phyloP scores from a whole-genome alignment of 2,797 vertebrate species.

The Danio kyathit region DNA sequence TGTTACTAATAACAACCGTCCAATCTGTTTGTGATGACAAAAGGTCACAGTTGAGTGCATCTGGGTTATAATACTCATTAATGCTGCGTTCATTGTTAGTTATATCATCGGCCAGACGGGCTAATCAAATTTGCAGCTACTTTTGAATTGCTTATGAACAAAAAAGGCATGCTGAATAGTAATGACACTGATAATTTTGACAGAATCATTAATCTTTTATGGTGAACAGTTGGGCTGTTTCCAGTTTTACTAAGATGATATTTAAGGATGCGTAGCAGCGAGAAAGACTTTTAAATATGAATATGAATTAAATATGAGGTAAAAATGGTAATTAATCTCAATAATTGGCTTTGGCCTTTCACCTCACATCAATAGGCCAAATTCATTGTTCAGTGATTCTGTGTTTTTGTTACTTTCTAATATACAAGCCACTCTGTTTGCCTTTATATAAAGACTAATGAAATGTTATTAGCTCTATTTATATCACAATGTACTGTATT shows the following conservation, averaged over 20 bases:
- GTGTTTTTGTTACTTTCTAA: background rate
- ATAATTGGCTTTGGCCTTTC: conserved; percentile 1
- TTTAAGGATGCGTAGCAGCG: conserved; percentile 8
- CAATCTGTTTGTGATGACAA: conserved; percentile 33
- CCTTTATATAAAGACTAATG: background rate
- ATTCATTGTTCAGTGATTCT: background rate
- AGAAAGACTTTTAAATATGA: conserved; percentile 18
- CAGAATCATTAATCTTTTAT: conserved; percentile 23
- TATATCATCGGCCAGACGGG: conserved; percentile 1
- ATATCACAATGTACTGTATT: no score
- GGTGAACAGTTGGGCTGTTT: conserved; percentile 19
- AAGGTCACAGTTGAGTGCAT: conserved; percentile 34
- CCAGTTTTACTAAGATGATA: background rate
- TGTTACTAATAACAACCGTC: conserved; percentile 21
- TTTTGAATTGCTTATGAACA: conserved; percentile 3
- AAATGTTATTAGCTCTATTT: no score
- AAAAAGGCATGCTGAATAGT: conserved; percentile 16
- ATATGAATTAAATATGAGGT: no score
- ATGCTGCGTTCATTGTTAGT: conserved; percentile 18
- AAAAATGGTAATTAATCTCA: background rate
- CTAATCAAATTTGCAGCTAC: conserved; percentile 35
- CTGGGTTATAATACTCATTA: conserved; percentile 19
- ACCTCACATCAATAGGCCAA: background rate
- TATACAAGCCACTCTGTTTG: background rate
- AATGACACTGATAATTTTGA: conserved; percentile 13